Base-by-base conservation (phyloP, 92 coral and sea anemone genomes). In the Zoanthus sansibaricus region DNA sequence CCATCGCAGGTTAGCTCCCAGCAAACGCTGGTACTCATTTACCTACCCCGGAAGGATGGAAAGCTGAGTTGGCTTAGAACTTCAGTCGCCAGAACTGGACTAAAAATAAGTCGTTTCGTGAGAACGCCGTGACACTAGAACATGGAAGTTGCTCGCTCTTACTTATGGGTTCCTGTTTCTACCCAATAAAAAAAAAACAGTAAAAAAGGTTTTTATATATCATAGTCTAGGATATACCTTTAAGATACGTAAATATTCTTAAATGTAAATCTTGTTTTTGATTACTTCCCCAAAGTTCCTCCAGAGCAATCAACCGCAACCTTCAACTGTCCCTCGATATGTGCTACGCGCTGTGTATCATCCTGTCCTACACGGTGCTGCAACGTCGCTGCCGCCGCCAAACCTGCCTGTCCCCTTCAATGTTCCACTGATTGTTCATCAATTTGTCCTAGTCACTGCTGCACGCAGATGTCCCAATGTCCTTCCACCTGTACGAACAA, bases 331-430 rank as follows among this genome's bases (percentile, higher is more conserved):
- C 85, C 85, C 9, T 80, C 85, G 45, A 48, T 80, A 67, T 80
- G 85, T 44, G 62, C 61, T 0, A 80, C 85, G 11, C 74, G 66
- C 62, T 80, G 85, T 67, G 59, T 46, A 3, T 59, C 74, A 13
- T 17, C 85, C 13, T 80, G 85, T 80, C 85, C 85, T 30, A 18
- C 47, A n/a, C 64, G 25, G 25, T 80, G 85, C 75, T 80, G 85
- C 55, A 80, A 80, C 15, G 25, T 80, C 9, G 66, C 7, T 9
- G 12, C 61, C 55, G 1, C 61, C 7, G 13, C 47, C 74, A 80
- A 16, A 66, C 75, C 85, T 9, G 42, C 55, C n/a, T 80, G 85
- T 15, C 75, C 85, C 5, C 30, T n/a, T n/a, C 8, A 20, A 54
- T 80, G 85, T 14, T 37, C 74, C 33, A 80, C 44, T n/a, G 42